A percentile compares a stretch with the other conserved stretches of the same genome.
These are phyloP conservation scores for Actinia equina DNA, from an alignment of 64 coral and sea anemone genomes.

Conservation along the genomic window DNA sequence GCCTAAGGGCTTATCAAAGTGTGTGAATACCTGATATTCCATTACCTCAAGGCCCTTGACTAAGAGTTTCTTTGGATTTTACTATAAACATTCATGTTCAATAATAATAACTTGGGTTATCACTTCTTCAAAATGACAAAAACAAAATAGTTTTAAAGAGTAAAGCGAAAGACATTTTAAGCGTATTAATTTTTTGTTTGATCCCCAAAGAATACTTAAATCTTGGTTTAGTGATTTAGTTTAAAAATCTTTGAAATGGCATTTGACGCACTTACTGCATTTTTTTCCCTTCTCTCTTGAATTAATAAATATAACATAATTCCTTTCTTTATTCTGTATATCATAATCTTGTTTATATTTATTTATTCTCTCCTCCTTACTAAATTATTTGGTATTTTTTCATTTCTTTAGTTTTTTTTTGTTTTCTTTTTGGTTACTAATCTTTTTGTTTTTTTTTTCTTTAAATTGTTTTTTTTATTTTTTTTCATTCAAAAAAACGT, in stretches of 20 bases:
- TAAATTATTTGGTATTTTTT: slow-evolving; percentile 8
- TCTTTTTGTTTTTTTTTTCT: no score
- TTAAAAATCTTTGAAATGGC: not conserved
- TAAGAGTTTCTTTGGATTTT: not conserved
- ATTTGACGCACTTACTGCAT: not conserved
- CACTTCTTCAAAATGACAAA: not conserved
- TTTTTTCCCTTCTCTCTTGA: not conserved
- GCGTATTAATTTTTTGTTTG: not conserved
- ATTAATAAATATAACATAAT: slow-evolving; percentile 1
- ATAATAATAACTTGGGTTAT: not conserved
- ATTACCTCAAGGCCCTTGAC: not conserved
- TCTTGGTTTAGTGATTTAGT: not conserved
- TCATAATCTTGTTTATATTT: not conserved
- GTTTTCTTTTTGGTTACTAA: no score
- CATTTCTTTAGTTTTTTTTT: no score
- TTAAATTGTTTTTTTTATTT: no score
- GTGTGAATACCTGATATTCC: not conserved
- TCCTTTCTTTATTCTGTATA: not conserved
- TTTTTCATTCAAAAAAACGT: no score
- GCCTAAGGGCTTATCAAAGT: not conserved
- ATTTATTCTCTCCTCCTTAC: slow-evolving; percentile 1
- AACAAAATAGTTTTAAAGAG: not conserved
- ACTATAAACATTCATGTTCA: slow-evolving; percentile 5
- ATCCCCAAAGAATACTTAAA: not conserved
- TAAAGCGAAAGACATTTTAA: not conserved